Conservation (phyloP, 2,888 invertebrate species). For the Coremacera marginata region DNA sequence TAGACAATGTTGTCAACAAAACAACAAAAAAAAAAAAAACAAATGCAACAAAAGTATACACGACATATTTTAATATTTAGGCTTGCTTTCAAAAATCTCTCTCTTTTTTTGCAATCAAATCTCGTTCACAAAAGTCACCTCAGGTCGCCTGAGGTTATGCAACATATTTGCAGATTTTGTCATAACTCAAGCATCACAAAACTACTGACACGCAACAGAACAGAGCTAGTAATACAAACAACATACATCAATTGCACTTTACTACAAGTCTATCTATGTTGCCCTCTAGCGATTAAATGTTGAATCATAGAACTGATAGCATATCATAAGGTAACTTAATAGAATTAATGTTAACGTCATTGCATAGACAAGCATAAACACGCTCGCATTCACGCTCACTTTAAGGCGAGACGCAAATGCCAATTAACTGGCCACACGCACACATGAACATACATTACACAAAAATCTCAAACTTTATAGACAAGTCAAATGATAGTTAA, state of each 20-base stretch:
- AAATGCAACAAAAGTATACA: too few species aligned
- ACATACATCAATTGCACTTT: background rate
- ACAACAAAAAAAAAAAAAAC: too few species aligned
- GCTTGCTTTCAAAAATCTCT: background rate
- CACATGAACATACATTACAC: background rate
- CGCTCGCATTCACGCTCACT: background rate
- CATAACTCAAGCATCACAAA: background rate
- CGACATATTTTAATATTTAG: too few species aligned
- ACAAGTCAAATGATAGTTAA: conserved; percentile 3
- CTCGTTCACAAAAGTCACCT: too few species aligned
- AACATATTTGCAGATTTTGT: too few species aligned
- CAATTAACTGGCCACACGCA: background rate
- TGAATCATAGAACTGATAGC: conserved; percentile 9
- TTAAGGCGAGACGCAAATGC: background rate
- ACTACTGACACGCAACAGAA: background rate
- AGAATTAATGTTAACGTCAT: conserved; percentile 25
- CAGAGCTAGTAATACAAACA: background rate
- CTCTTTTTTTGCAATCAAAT: background rate
- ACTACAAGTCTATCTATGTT: background rate
- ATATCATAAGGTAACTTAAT: conserved; percentile 15
- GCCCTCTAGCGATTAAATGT: conserved; percentile 24
- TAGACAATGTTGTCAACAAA: background rate
- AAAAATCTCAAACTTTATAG: conserved; percentile 6
- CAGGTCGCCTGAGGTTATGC: too few species aligned
- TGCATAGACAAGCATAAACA: background rate